Evolutionary conservation across 2,797 vertebrate species (phyloP).

Genomic region (Steatocranus sp.): DNA sequence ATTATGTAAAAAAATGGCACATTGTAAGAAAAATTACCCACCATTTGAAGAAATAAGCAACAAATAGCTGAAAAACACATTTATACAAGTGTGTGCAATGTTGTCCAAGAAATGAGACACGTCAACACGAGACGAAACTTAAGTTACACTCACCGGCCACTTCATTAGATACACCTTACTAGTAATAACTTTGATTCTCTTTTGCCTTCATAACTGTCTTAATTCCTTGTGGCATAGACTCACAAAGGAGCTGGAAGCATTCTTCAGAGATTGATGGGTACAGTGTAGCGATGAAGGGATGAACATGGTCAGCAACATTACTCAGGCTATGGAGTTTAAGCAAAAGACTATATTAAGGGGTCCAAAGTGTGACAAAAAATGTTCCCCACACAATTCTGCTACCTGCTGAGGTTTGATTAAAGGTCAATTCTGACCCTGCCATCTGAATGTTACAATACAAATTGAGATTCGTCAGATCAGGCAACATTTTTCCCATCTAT

Average conservation of each 20-base stretch:
- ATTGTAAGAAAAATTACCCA: background rate
- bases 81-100: background rate
- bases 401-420: background rate
- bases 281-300: background rate
- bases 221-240: background rate
- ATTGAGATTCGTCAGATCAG: background rate
- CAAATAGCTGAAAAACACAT: background rate
- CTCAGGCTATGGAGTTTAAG: background rate
- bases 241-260: background rate
- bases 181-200: background rate
- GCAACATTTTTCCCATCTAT: background rate
- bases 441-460: background rate
- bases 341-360: background rate
- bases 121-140: background rate
- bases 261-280: background rate
- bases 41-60: background rate
- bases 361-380: background rate
- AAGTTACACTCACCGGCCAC: background rate
- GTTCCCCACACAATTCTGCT: background rate
- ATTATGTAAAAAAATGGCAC: background rate
- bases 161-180: background rate
- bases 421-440: accelerated
- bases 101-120: background rate
- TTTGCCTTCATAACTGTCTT: background rate
- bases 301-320: background rate